phyloP scores from a whole-genome alignment of 2,113 vertebrate species.

The Climacteris rufus region DNA sequence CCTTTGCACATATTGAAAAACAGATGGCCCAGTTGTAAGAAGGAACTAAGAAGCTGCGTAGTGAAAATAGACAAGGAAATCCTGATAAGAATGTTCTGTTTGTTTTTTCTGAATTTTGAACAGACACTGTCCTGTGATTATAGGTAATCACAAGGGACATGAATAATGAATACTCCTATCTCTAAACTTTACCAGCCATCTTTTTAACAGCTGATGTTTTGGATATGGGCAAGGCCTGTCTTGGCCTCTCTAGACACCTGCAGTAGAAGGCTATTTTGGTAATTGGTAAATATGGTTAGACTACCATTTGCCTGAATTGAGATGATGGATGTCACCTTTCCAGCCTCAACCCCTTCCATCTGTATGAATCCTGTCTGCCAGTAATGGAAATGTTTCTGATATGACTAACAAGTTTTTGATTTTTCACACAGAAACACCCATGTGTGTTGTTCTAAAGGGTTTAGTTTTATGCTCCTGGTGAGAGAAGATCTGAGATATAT shows the following conservation, averaged over 20 bases:
- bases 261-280: not conserved
- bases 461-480: not conserved
- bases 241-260: not conserved
- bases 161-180: not conserved
- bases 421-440: not conserved
- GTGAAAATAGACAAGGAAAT: not conserved
- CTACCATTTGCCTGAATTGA: not conserved
- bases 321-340: not conserved
- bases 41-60: not conserved
- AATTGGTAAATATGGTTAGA: not conserved
- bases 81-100: not conserved
- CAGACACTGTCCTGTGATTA: not conserved
- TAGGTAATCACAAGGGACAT: not conserved
- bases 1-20: not conserved
- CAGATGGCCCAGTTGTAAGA: not conserved
- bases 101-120: not conserved
- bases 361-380: not conserved
- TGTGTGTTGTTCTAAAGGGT: not conserved
- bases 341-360: accelerated
- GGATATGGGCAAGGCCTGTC: not conserved
- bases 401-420: not conserved
- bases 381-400: not conserved
- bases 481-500: not conserved
- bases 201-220: not conserved
- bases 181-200: not conserved